A percentile compares a stretch with the other conserved stretches of the same genome.
Evolutionary conservation across 1,140 invertebrate genomes (phyloP).

Genomic region (Orchesella cincta): DNA sequence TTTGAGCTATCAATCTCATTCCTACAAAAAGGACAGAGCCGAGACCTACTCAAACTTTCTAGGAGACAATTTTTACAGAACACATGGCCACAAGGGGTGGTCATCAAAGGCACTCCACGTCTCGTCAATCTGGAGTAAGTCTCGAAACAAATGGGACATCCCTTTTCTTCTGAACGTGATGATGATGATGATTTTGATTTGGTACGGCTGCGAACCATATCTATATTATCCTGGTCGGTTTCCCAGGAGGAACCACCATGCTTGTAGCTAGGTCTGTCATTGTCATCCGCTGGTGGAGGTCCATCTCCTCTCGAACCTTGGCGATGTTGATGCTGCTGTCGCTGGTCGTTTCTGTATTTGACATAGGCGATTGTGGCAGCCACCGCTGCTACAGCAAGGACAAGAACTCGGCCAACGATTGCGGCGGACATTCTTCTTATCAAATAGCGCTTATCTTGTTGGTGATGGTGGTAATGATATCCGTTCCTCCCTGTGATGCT

Average conservation of each 20-base stretch:
- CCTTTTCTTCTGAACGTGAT: too few species aligned
- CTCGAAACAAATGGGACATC: not conserved
- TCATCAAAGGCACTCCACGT: not conserved
- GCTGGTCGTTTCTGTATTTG: not conserved
- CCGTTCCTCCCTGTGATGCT: too few species aligned
- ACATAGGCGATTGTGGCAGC: not conserved
- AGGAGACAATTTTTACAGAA: not conserved
- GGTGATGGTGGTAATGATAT: too few species aligned
- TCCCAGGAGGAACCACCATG: not conserved
- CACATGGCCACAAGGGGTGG: not conserved
- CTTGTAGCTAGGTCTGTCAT: not conserved
- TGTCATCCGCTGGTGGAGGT: not conserved
- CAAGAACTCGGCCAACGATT: not conserved
- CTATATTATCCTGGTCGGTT: not conserved
- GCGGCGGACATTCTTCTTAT: conserved; percentile 3
- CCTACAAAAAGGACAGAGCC: not conserved
- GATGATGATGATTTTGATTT: not conserved
- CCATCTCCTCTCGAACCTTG: not conserved
- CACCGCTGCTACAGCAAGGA: not conserved
- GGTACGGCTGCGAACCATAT: not conserved
- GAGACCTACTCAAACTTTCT: not conserved
- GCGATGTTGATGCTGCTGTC: not conserved
- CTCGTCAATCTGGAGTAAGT: not conserved
- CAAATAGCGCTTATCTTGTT: too few species aligned
- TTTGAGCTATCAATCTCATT: too few species aligned